phyloP scores from a whole-genome alignment of 2,888 invertebrate species.

The Biston betularia region DNA sequence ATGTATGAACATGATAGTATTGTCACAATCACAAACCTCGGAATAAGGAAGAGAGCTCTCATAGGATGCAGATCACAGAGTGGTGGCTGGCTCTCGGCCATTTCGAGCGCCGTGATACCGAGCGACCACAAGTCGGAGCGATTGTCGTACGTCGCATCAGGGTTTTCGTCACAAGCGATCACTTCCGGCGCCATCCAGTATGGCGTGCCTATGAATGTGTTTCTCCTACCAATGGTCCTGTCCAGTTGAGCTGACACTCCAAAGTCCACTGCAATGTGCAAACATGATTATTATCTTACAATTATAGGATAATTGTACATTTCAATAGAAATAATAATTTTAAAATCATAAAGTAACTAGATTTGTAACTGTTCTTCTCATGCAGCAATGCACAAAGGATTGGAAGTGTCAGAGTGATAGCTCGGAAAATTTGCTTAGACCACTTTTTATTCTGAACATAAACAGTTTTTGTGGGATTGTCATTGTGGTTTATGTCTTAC shows the following conservation, averaged over 20 bases:
- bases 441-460: too few relatives aligned
- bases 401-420: too few relatives aligned
- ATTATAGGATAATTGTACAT: too few relatives aligned
- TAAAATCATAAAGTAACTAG: too few relatives aligned
- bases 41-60: constrained; percentile 99
- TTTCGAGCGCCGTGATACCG: constrained; percentile 99
- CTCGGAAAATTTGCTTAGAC: too few relatives aligned
- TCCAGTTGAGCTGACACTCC: constrained; percentile 99
- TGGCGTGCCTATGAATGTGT: constrained; percentile 99
- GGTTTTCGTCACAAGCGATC: constrained; percentile 99
- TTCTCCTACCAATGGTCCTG: constrained; percentile 98
- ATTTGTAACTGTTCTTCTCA: too few relatives aligned
- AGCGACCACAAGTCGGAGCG: constrained; percentile 96
- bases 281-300: neutral
- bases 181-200: constrained; percentile 99
- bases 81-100: constrained; percentile 99
- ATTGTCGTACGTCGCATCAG: constrained; percentile 99
- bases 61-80: constrained; percentile 99
- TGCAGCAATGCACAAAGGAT: too few relatives aligned
- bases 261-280: constrained; percentile 93
- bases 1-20: too few relatives aligned
- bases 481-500: too few relatives aligned
- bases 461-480: too few relatives aligned
- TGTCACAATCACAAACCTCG: constrained; percentile 78
- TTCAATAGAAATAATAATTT: too few relatives aligned